Evolutionary conservation across 2,888 invertebrate species (phyloP).

Genomic region (Adelognathus sp.): DNA sequence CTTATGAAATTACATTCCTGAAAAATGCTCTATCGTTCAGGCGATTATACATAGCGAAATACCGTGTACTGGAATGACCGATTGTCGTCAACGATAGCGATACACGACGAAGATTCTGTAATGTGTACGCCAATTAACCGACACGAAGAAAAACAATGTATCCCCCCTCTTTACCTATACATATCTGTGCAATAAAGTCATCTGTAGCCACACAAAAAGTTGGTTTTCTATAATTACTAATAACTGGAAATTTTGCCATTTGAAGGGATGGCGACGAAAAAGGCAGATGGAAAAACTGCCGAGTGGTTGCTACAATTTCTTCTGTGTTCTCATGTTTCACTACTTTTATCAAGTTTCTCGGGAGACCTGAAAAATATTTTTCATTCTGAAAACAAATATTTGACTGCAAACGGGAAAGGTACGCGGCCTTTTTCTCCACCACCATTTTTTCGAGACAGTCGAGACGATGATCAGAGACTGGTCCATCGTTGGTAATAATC

Average conservation of each 20-base stretch:
- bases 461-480: too few relatives aligned
- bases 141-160: slow-evolving; percentile 62
- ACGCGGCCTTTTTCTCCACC: too few relatives aligned
- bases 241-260: not conserved
- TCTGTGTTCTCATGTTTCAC: too few relatives aligned
- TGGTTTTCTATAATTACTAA: not conserved
- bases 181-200: slow-evolving; percentile 79
- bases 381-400: too few relatives aligned
- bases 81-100: slow-evolving; percentile 57
- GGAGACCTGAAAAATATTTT: too few relatives aligned
- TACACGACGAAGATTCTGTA: slow-evolving; percentile 61
- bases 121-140: slow-evolving; percentile 63
- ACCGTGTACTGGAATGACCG: slow-evolving; percentile 36
- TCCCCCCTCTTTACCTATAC: slow-evolving; percentile 70
- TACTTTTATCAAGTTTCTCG: too few relatives aligned
- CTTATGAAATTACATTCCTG: slow-evolving; percentile 29
- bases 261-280: too few relatives aligned
- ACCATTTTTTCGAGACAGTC: too few relatives aligned
- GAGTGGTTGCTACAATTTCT: too few relatives aligned
- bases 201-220: slow-evolving; percentile 52
- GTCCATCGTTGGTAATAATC: too few relatives aligned
- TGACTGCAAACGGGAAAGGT: too few relatives aligned
- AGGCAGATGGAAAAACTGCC: too few relatives aligned
- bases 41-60: slow-evolving; percentile 60
- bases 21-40: slow-evolving; percentile 41